Evolutionary conservation across 2,888 invertebrate genomes (phyloP), one percentile per base, ranked within the genome.

Genomic region (Phorcus lineatus): DNA sequence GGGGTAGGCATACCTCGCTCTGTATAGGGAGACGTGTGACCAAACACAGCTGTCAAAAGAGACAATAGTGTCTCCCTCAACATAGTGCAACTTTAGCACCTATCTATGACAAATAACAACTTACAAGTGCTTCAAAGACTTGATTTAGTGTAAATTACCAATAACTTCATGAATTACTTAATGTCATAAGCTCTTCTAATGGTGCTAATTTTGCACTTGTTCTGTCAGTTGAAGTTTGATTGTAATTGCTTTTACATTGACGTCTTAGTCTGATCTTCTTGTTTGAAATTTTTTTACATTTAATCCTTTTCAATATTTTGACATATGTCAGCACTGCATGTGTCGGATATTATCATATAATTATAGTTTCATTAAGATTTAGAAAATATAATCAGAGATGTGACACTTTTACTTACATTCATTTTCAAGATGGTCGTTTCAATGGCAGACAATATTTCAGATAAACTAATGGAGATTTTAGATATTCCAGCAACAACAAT

Each of bases 21-120:
- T 7, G 70, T 70, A 70, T 70, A 70, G 28, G 70, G 36, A 11
- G 70, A 36, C 36, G 70, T 16, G 36, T 70, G 62, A 16, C 62
- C 28, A 28, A 24, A 70, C 31, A 47, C 13, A 47, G 70, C 70
- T 70, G 70, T 40, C 70, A 70, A 70, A 40, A 70, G 36, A 70
- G 70, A 70, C 70, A 70, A 40, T 19, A 62, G 28, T 62, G 62
- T 17, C 62, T 4, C 62, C 62, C 62, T 62, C 28, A 57, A 62
- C 62, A 47, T 47, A 47, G 47, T 47, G 47, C 47, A 47, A 57
- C 24, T 24, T 57, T 17, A 9, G n/a, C 3, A 57, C 6, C n/a
- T 55, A 19, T 19, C 55, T 55, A 6, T 9, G 2, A 19, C 22
- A 6, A 6, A 55, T n/a, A n/a, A n/a, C n/a, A n/a, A n/a, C n/a